phyloP scores from a whole-genome alignment of 2,888 invertebrate species.

The Mythimna ferrago region DNA sequence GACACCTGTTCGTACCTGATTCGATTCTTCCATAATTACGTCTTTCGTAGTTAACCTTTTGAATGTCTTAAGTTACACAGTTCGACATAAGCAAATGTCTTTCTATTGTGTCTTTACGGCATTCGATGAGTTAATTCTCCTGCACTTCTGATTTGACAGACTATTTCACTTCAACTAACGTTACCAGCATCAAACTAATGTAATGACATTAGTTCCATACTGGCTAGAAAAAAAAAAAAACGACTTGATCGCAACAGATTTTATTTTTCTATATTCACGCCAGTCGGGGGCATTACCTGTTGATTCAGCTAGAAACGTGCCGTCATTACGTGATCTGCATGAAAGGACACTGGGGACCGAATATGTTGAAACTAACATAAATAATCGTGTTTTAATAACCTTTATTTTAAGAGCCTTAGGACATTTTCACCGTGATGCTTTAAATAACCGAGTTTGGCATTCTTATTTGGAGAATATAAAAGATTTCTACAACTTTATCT shows the following conservation, averaged over 20 bases:
- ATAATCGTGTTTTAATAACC: conserved; percentile 13
- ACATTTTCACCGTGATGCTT: too few relatives aligned
- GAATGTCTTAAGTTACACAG: too few relatives aligned
- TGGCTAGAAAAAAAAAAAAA: conserved; percentile 13
- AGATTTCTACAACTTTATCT: too few relatives aligned
- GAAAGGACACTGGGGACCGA: conserved; percentile 18
- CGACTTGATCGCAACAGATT: conserved; percentile 11
- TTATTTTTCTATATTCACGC: conserved; percentile 50
- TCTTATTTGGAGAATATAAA: too few relatives aligned
- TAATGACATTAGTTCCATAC: not conserved
- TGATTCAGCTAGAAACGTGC: conserved; percentile 59
- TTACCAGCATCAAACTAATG: not conserved
- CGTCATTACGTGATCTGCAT: conserved; percentile 55
- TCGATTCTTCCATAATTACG: not conserved
- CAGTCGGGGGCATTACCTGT: conserved; percentile 58
- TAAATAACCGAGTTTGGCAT: too few relatives aligned
- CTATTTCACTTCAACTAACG: not conserved
- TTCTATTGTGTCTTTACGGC: too few relatives aligned
- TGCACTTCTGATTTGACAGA: not conserved
- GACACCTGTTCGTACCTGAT: not conserved
- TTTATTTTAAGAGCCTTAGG: not conserved
- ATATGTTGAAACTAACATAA: conserved; percentile 35
- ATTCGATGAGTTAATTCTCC: not conserved
- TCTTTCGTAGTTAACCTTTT: not conserved
- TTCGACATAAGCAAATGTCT: too few relatives aligned